Percentiles rank a stretch among this genome's conserved stretches.
Evolutionary conservation across 2,113 vertebrate genomes (phyloP).

Genomic region (Charina bottae): DNA sequence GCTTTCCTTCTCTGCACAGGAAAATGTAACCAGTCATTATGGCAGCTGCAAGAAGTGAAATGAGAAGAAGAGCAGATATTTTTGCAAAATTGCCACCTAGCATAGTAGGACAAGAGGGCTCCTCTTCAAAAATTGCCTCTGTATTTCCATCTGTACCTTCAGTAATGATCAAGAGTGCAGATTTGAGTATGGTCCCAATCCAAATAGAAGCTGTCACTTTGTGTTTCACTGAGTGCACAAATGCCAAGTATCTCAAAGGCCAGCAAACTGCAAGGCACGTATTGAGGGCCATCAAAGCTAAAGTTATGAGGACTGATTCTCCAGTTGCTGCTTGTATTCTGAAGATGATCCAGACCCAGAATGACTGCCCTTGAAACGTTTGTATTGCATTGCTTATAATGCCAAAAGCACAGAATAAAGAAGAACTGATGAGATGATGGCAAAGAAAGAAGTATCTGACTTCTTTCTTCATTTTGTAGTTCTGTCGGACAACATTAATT

Average conservation of each 20-base stretch:
- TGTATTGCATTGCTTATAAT: conserved; percentile 50
- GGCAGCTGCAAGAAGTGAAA: conserved; percentile 50
- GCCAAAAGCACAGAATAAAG: conserved; percentile 61
- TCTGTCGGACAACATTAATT: conserved; percentile 39
- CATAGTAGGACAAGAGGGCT: conserved; percentile 46
- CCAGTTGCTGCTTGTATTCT: conserved; percentile 62
- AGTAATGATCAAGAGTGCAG: conserved; percentile 52
- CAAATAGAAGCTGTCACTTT: conserved; percentile 42
- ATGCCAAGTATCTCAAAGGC: conserved; percentile 53
- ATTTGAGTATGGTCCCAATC: conserved; percentile 56
- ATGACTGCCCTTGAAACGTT: conserved; percentile 32
- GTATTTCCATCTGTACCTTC: conserved; percentile 33
- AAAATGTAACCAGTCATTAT: conserved; percentile 63
- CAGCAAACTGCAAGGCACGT: conserved; percentile 61
- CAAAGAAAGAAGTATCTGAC: conserved; percentile 63
- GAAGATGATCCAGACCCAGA: conserved; percentile 64
- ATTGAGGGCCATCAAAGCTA: conserved; percentile 70
- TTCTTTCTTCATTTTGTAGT: conserved; percentile 53
- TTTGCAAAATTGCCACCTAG: conserved; percentile 50
- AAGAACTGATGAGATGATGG: conserved; percentile 62
- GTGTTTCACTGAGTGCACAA: conserved; percentile 28
- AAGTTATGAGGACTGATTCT: conserved; percentile 66
- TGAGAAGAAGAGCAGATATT: conserved; percentile 55
- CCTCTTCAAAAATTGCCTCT: conserved; percentile 36
- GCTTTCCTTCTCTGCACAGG: conserved; percentile 67